A percentile compares a stretch with the other conserved stretches of the same genome.
phyloP scores from a whole-genome alignment of 2,113 vertebrate species.

The Oncorhynchus kisutch region DNA sequence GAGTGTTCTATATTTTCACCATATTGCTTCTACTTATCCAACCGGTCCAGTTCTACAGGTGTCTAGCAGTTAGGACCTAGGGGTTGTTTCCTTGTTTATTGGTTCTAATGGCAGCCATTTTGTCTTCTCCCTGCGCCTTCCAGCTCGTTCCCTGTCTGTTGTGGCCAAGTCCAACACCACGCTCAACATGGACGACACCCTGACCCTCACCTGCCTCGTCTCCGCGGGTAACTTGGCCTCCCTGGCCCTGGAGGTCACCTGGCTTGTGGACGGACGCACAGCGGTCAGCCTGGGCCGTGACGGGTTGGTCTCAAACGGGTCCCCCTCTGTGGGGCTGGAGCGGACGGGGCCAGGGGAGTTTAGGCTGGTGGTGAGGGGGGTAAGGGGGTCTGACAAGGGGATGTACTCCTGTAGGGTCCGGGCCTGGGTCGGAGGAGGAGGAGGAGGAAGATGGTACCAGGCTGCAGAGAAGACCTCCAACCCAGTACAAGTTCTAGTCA shows the following conservation, averaged over 20 bases:
- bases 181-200: constrained; percentile 53
- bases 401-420: constrained; percentile 65
- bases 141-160: constrained; percentile 69
- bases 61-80: neutral
- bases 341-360: constrained; percentile 51
- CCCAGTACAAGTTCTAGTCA: constrained; percentile 62
- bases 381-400: constrained; percentile 58
- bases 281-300: constrained; percentile 65
- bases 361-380: constrained; percentile 51
- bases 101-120: neutral
- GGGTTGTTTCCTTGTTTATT: neutral
- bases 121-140: constrained; percentile 18
- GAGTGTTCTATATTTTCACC: neutral
- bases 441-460: constrained; percentile 61
- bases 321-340: constrained; percentile 51
- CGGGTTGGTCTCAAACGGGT: constrained; percentile 60
- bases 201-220: constrained; percentile 70
- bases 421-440: constrained; percentile 57
- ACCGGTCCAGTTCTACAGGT: no score
- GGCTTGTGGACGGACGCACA: constrained; percentile 59
- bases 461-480: constrained; percentile 68
- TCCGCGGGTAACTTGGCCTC: constrained; percentile 49
- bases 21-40: neutral
- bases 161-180: constrained; percentile 38
- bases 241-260: constrained; percentile 71